Evolutionary conservation across 1,140 invertebrate genomes (phyloP).

Genomic region (Drosophila navojoa): DNA sequence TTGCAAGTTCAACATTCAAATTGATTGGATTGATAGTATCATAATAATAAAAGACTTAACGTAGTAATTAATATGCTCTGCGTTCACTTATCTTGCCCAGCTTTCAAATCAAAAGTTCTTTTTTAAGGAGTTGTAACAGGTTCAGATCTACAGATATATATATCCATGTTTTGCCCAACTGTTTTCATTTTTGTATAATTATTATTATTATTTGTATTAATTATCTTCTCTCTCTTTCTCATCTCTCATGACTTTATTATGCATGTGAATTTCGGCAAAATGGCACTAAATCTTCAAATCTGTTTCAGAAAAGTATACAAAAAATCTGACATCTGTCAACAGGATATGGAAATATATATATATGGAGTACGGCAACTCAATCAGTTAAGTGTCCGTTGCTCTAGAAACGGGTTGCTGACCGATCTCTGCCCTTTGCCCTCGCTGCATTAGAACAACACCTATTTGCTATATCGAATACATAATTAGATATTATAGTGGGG

Average conservation of each 20-base stretch:
- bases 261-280: slow-evolving; percentile 71
- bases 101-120: slow-evolving; percentile 56
- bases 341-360: slow-evolving; percentile 8
- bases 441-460: slow-evolving; percentile 54
- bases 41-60: slow-evolving; percentile 67
- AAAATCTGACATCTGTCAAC: slow-evolving; percentile 22
- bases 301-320: slow-evolving; percentile 34
- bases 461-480: slow-evolving; percentile 51
- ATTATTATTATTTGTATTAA: slow-evolving; percentile 12
- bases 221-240: slow-evolving; percentile 27
- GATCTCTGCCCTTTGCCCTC: slow-evolving; percentile 27
- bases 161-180: slow-evolving; percentile 38
- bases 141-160: slow-evolving; percentile 47
- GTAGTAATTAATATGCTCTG: slow-evolving; percentile 57
- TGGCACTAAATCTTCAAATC: slow-evolving; percentile 75
- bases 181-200: slow-evolving; percentile 21
- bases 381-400: slow-evolving; percentile 54
- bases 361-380: slow-evolving; percentile 27
- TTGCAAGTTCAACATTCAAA: slow-evolving; percentile 57
- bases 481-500: slow-evolving; percentile 14
- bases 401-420: slow-evolving; percentile 52
- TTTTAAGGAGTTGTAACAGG: slow-evolving; percentile 48
- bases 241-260: slow-evolving; percentile 33
- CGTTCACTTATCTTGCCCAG: slow-evolving; percentile 48
- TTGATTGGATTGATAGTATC: slow-evolving; percentile 55